Evolutionary conservation across 2,797 vertebrate species (phyloP), one percentile per base, ranked within the genome.

Genomic region (Acomys russatus): DNA sequence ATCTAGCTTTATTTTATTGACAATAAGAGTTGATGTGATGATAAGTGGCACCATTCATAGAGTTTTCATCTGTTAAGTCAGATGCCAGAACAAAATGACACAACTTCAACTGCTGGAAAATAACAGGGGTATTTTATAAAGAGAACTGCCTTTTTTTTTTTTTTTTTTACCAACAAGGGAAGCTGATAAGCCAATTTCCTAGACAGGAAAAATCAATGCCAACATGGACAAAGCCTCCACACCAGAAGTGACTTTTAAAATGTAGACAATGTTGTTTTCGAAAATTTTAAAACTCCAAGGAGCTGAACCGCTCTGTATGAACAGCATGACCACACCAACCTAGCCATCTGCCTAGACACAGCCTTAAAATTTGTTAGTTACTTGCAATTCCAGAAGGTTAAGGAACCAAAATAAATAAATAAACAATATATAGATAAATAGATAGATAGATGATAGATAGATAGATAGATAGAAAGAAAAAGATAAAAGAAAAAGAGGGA

Each of bases 121-220:
- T 91, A 96, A 88, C 10, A 63, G 66, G 80, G 11, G 28, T 64
- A 25, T 94, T 87, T 87, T 96, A 94, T 94, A 35, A 77, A 96
- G 70, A 96, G 82, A 51, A 95, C 6, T 94, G 5, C 91, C 91
- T 96, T 93, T 44, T 44, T 44, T 44, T 44, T 44, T 44, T 44
- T 44, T n/a, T n/a, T n/a, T n/a, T 74, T 80, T 49, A 88, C 59
- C 96, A 96, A 95, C 49, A 51, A 93, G 64, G 64, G 93, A 14
- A 96, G 89, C 91, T 87, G 70, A 35, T 20, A 94, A 90, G 92
- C 38, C 95, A 96, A 94, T 96, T 95, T 97, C 11, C 94, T 38
- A 64, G 94, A 94, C 59, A 97, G 96, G 33, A 78, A 94, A 95
- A 97, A 95, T 88, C 93, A 71, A 61, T 97, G 93, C 64, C 91